phyloP scores from a whole-genome alignment of 2,888 invertebrate species.

The Celastrina argiolus region DNA sequence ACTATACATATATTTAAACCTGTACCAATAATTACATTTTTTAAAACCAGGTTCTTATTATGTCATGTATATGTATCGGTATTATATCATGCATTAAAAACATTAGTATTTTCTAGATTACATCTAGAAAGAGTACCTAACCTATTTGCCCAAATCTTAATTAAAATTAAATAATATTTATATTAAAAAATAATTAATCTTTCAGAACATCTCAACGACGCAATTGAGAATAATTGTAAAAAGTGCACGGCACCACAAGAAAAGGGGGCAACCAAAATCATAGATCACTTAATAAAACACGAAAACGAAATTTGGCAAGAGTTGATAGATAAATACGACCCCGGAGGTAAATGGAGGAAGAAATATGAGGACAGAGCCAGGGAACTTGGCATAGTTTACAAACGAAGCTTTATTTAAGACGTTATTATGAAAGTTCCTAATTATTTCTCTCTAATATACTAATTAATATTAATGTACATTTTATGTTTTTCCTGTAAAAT shows the following conservation, averaged over 20 bases:
- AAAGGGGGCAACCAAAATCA: constrained; percentile 77
- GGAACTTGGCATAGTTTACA: constrained; percentile 66
- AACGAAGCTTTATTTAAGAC: constrained; percentile 29
- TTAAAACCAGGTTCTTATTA: background rate
- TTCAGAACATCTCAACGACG: constrained; percentile 79
- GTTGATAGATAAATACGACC: constrained; percentile 83
- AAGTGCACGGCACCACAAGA: constrained; percentile 81
- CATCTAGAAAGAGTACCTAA: too few species aligned
- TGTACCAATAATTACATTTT: background rate
- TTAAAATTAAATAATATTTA: too few species aligned
- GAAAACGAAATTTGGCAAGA: constrained; percentile 81
- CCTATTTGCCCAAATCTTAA: too few species aligned
- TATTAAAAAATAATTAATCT: background rate
- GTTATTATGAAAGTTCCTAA: background rate
- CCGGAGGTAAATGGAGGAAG: constrained; percentile 79
- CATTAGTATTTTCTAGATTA: too few species aligned
- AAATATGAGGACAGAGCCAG: constrained; percentile 80
- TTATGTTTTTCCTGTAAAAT: too few species aligned
- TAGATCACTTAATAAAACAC: constrained; percentile 81
- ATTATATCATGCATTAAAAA: too few species aligned
- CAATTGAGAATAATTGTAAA: constrained; percentile 79
- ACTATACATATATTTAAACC: too few species aligned
- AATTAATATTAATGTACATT: too few species aligned
- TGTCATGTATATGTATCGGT: too few species aligned
- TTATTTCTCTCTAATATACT: background rate